These are phyloP conservation scores for Eutolmus rufibarbis DNA, from an alignment of 2,888 invertebrate species.

Conservation along the genomic window DNA sequence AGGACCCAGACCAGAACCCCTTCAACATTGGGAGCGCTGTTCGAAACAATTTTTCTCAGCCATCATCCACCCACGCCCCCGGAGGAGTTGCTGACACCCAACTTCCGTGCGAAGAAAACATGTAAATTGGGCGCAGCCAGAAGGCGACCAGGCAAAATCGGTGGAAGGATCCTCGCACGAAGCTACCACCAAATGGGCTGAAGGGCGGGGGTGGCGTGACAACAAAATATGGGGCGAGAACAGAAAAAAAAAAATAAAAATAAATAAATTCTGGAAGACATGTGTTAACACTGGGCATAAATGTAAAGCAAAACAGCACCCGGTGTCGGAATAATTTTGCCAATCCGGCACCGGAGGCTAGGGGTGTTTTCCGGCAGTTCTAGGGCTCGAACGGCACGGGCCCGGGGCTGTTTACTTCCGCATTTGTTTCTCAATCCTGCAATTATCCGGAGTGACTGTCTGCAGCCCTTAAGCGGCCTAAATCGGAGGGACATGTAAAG, in stretches of 20 bases:
- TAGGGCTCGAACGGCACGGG: background rate
- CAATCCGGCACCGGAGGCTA: background rate
- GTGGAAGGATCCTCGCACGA: background rate
- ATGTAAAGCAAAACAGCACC: slow-evolving; percentile 34
- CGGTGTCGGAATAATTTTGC: slow-evolving; percentile 29
- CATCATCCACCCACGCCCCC: background rate
- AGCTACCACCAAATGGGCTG: background rate
- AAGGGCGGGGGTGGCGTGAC: background rate
- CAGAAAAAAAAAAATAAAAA: background rate
- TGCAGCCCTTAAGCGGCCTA: background rate
- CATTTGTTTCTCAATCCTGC: background rate
- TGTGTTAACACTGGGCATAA: slow-evolving; percentile 40
- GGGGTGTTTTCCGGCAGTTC: background rate
- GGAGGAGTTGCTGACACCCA: background rate
- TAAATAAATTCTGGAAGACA: slow-evolving; percentile 11
- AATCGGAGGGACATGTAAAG: background rate
- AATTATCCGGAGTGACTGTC: background rate
- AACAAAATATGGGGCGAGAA: background rate
- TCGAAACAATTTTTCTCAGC: slow-evolving; percentile 1
- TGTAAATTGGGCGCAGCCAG: slow-evolving; percentile 13
- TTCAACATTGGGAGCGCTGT: background rate
- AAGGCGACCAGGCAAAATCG: background rate
- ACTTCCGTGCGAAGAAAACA: slow-evolving; percentile 15
- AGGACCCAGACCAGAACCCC: slow-evolving; percentile 5
- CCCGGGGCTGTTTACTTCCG: background rate